phyloP scores from a whole-genome alignment of 2,888 invertebrate genomes.

The Leucophenga maculata region DNA sequence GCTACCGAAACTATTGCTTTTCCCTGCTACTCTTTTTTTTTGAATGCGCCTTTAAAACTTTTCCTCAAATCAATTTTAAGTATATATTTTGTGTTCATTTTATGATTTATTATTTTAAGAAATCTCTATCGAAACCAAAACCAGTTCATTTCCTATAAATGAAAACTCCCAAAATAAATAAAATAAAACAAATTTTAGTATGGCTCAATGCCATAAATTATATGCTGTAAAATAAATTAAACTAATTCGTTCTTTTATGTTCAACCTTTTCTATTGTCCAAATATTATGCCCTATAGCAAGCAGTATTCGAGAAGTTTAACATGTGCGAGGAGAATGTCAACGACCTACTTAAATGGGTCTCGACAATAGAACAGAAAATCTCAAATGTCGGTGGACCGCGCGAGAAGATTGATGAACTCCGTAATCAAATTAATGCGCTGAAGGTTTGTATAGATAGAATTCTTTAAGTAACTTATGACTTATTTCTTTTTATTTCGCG shows the following conservation, averaged over 20 bases:
- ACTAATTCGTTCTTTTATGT: constrained; percentile 14
- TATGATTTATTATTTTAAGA: background rate
- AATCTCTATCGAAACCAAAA: background rate
- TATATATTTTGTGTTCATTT: constrained; percentile 31
- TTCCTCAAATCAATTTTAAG: constrained; percentile 1
- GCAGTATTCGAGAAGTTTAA: constrained; percentile 96
- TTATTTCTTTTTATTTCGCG: background rate
- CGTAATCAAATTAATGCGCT: constrained; percentile 90
- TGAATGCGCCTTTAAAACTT: constrained; percentile 8
- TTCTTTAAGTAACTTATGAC: background rate
- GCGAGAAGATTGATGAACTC: constrained; percentile 88
- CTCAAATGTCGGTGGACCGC: constrained; percentile 88
- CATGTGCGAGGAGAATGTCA: constrained; percentile 88
- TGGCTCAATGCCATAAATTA: background rate
- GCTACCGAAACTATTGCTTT: constrained; percentile 32
- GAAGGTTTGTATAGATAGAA: constrained; percentile 76
- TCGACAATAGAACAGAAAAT: constrained; percentile 86
- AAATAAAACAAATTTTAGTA: constrained; percentile 1
- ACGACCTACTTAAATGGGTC: constrained; percentile 90
- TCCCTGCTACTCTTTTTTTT: constrained; percentile 59
- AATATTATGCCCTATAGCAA: constrained; percentile 78
- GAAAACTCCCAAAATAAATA: background rate
- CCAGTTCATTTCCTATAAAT: constrained; percentile 6
- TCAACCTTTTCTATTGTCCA: constrained; percentile 7
- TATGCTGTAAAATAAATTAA: constrained; percentile 7